Evolutionary conservation across 2,797 vertebrate species (phyloP).

Genomic region (Bradypus variegatus): DNA sequence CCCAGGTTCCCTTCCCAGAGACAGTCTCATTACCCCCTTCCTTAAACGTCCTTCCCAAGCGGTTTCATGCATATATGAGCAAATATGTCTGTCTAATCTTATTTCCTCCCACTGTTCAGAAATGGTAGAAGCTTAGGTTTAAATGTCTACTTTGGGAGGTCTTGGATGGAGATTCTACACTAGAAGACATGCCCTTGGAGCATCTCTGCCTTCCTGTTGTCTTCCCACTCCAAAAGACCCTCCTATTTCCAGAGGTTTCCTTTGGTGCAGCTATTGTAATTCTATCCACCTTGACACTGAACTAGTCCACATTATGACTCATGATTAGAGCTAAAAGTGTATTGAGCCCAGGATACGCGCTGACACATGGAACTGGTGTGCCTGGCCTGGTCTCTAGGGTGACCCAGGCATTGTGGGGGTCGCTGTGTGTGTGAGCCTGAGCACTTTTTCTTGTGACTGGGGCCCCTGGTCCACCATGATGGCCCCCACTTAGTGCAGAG

Average conservation of each 20-base stretch:
- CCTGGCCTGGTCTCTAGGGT: not conserved
- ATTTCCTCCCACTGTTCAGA: not conserved
- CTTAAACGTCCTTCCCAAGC: fast-evolving
- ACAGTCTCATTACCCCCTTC: fast-evolving
- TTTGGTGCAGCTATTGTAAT: not conserved
- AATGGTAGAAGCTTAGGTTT: not conserved
- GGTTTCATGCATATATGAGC: fast-evolving
- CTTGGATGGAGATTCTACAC: not conserved
- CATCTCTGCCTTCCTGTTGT: not conserved
- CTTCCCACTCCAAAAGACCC: not conserved
- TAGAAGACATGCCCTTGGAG: not conserved
- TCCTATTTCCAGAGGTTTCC: not conserved
- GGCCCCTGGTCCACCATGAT: not conserved
- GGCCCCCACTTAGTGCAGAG: too few species aligned
- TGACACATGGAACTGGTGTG: too few species aligned
- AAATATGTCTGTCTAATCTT: fast-evolving
- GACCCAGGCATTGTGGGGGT: not conserved
- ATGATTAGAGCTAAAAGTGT: not conserved
- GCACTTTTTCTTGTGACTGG: not conserved
- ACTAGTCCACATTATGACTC: not conserved
- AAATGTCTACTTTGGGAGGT: not conserved
- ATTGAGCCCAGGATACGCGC: not conserved
- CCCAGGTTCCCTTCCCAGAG: not conserved
- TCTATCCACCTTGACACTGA: not conserved
- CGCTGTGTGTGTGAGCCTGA: not conserved